Conservation (phyloP, 2,888 invertebrate species). For the Orthosia gothica region DNA sequence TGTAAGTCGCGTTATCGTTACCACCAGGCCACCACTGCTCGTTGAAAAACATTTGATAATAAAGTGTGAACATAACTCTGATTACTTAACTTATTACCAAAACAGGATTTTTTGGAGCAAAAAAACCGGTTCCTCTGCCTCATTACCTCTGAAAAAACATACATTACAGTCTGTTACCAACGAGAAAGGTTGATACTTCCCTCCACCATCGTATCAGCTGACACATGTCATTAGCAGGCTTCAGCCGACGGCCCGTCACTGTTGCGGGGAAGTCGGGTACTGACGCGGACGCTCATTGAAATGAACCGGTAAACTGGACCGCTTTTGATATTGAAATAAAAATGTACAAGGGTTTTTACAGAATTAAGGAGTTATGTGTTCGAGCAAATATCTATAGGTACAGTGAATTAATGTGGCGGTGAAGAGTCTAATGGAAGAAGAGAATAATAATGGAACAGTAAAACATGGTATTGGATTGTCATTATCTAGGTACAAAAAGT, state of each 20-base stretch:
- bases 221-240: conserved; percentile 54
- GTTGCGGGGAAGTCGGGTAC: neutral
- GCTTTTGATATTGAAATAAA: conserved; percentile 23
- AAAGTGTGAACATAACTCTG: neutral
- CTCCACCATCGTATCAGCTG: conserved; percentile 17
- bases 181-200: conserved; percentile 34
- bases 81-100: neutral
- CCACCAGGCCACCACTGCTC: too few species aligned
- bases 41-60: too few species aligned
- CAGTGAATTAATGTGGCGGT: too few species aligned
- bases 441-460: too few species aligned
- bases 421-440: too few species aligned
- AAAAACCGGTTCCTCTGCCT: neutral
- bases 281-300: conserved; percentile 26
- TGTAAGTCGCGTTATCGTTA: too few species aligned
- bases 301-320: conserved; percentile 7
- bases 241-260: conserved; percentile 35
- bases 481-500: too few species aligned
- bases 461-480: too few species aligned
- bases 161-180: neutral
- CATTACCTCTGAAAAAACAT: conserved; percentile 27
- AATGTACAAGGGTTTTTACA: neutral
- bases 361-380: too few species aligned
- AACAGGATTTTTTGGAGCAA: neutral
- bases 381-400: too few species aligned